These are phyloP conservation scores for Lipotes vexillifer DNA, from an alignment of 2,113 vertebrate genomes.

Conservation along the genomic window DNA sequence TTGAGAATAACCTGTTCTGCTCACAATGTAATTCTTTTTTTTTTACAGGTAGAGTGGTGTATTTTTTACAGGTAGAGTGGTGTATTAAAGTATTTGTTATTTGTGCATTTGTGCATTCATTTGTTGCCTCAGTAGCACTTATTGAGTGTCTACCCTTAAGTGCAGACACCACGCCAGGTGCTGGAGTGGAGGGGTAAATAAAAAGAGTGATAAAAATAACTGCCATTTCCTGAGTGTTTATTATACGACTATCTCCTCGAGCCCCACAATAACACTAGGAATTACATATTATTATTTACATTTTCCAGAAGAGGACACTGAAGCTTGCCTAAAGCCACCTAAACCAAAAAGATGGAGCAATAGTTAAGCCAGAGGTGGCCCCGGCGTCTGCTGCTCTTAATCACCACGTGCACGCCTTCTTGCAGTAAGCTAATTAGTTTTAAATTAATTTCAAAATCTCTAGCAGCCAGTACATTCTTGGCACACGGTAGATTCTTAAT, in stretches of 20 bases:
- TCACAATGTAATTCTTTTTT: not conserved
- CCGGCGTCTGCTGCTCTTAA: not conserved
- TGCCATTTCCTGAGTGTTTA: not conserved
- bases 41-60: not conserved
- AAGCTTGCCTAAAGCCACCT: not conserved
- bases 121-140: not conserved
- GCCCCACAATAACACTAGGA: not conserved
- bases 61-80: not conserved
- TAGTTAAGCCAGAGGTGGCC: not conserved
- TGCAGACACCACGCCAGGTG: not conserved
- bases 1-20: not conserved
- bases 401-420: not conserved
- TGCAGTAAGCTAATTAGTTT: not conserved
- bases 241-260: not conserved
- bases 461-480: not conserved
- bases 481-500: not conserved
- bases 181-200: not conserved
- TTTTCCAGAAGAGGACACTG: not conserved
- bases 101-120: not conserved
- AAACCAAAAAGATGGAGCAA: not conserved
- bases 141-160: not conserved
- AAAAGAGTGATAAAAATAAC: not conserved
- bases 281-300: not conserved
- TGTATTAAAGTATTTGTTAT: not conserved
- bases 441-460: conserved; percentile 23